These are phyloP conservation scores for Poicephalus gulielmi DNA, from an alignment of 2,113 vertebrate genomes.

Conservation along the genomic window DNA sequence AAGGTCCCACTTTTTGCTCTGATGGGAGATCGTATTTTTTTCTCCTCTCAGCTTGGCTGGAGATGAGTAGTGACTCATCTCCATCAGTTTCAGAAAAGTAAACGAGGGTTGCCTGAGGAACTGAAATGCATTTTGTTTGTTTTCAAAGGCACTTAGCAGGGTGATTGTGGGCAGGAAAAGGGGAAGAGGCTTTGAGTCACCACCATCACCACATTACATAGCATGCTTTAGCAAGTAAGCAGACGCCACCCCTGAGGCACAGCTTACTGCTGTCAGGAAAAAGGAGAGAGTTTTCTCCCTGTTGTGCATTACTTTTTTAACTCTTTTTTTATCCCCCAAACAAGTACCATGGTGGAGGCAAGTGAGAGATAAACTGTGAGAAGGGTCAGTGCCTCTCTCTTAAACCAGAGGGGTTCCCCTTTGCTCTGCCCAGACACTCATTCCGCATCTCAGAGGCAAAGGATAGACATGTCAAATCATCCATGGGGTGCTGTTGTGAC, in stretches of 20 bases:
- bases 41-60: background rate
- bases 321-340: background rate
- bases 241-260: background rate
- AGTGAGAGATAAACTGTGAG: background rate
- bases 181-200: conserved; percentile 54
- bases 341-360: background rate
- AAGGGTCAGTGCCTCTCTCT: background rate
- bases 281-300: background rate
- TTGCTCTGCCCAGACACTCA: accelerated
- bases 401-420: accelerated
- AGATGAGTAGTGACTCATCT: too few relatives aligned
- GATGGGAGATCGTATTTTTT: background rate
- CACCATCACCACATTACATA: background rate
- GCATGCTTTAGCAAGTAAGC: background rate
- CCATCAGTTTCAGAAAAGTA: background rate
- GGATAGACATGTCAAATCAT: accelerated
- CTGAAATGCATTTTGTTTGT: conserved; percentile 23
- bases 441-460: background rate
- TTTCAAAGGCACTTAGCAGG: background rate
- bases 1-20: accelerated
- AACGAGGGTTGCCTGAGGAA: background rate
- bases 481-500: background rate
- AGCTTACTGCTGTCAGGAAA: background rate
- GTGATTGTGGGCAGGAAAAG: conserved; percentile 38
- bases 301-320: background rate